Conservation (phyloP, 92 coral and sea anemone genomes). For the Metridium senile region DNA sequence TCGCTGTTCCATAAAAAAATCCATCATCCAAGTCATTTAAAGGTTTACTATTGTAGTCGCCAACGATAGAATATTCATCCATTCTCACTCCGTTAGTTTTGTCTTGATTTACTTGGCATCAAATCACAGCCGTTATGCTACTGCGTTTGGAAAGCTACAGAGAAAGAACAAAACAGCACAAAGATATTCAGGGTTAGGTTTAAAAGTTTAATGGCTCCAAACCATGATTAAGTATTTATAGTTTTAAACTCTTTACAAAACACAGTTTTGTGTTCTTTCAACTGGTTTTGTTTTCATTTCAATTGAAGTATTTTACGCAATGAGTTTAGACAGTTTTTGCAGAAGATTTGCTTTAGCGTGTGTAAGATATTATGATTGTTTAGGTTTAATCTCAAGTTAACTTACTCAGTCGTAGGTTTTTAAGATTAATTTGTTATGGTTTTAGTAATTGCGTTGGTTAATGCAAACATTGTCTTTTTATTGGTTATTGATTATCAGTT, state of each 20-base stretch:
- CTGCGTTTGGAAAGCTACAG: constrained; percentile 72
- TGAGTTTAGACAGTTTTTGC: not conserved
- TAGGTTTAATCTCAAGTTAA: not conserved
- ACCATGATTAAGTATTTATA: constrained; percentile 62
- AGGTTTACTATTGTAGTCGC: constrained; percentile 70
- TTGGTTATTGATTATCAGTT: too few relatives aligned
- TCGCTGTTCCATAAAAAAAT: constrained; percentile 83
- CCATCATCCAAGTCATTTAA: constrained; percentile 85
- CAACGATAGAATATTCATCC: constrained; percentile 78
- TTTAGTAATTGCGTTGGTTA: too few relatives aligned
- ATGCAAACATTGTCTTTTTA: not conserved
- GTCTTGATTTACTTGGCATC: constrained; percentile 6
- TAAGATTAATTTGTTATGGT: not conserved
- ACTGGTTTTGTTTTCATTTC: not conserved
- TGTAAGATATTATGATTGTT: not conserved
- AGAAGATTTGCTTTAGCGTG: not conserved
- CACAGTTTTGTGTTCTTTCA: not conserved
- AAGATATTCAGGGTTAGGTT: constrained; percentile 66
- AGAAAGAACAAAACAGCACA: constrained; percentile 68
- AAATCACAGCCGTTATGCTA: constrained; percentile 45
- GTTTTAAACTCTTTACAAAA: constrained; percentile 41
- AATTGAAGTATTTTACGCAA: not conserved
- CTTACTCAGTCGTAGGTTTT: not conserved
- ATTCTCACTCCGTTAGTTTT: constrained; percentile 41
- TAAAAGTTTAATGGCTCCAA: constrained; percentile 54